Evolutionary conservation across 2,888 invertebrate genomes (phyloP), one percentile per base, ranked within the genome.

Genomic region (Leptopterna dolabrata): DNA sequence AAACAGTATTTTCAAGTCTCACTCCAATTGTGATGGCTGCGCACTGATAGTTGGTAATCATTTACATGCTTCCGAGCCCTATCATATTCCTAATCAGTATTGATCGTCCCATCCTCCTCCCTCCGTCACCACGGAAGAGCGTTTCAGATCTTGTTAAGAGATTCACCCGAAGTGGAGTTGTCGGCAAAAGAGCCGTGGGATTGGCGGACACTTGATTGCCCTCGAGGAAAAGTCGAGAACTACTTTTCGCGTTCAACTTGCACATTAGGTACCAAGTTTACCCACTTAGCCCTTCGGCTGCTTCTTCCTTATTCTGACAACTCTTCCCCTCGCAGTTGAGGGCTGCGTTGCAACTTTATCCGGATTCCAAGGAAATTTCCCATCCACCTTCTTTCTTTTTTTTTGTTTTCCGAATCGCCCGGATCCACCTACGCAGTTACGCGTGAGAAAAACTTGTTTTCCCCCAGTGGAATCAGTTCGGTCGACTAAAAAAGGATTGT

Each of bases 161-260:
- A 41, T 76, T 76, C 76, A 51, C 55, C 47, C 51, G 16, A 81
- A 81, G 81, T 51, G 81, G 55, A 81, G 81, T 81, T 81, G 73
- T 43, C 11, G 41, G 29, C 45, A 81, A 51, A 81, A 47, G 51
- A 81, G 51, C 55, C 81, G 81, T 81, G 81, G 81, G 81, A 81
- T 81, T 51, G 81, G 81, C 51, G 55, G 81, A 81, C 81, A 81
- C 81, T 81, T 81, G 81, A 81, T 81, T 81, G 81, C 81, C 80
- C 55, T 30, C 27, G 51, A 51, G 81, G 51, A 81, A 81, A 81
- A 51, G 51, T 51, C 51, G 51, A 51, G 55, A 81, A 51, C 51
- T 27, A 51, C 51, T 81, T 81, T 29, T n/a, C 24, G 47, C 47
- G 24, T 51, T 51, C 55, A 81, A 81, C 81, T 81, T 81, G 81